Evolutionary conservation across 2,888 invertebrate genomes (phyloP).

Genomic region (Mimachlamys varia): DNA sequence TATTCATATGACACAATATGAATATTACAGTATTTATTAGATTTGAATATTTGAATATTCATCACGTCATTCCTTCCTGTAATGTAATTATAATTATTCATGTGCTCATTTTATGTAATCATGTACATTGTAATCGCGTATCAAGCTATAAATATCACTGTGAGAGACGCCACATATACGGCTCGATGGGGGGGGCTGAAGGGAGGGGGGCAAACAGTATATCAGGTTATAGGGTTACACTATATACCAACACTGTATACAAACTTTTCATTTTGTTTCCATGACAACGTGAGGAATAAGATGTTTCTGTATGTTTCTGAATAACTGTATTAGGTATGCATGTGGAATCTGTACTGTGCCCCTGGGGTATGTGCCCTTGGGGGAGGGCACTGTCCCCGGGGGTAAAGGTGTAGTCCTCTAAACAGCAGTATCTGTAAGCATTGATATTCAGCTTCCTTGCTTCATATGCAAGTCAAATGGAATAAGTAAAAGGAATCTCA

Average conservation of each 20-base stretch:
- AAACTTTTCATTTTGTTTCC: background rate
- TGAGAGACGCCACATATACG: background rate
- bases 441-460: conserved; percentile 48
- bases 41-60: background rate
- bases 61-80: conserved; percentile 15
- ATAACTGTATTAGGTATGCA: background rate
- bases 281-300: background rate
- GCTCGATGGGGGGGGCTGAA: background rate
- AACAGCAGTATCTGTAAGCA: background rate
- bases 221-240: background rate
- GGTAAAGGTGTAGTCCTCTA: background rate
- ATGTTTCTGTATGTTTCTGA: background rate
- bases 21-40: background rate
- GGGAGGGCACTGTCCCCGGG: conserved; percentile 8
- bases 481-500: conserved; percentile 46
- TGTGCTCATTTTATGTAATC: conserved; percentile 10
- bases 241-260: background rate
- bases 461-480: conserved; percentile 42
- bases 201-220: background rate
- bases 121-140: conserved; percentile 7
- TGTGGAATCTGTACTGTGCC: background rate
- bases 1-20: background rate
- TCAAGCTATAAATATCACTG: background rate
- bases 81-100: conserved; percentile 4
- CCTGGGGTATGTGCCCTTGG: background rate